Conservation (phyloP, 2,113 vertebrate species). For the Craseonycteris thonglongyai region DNA sequence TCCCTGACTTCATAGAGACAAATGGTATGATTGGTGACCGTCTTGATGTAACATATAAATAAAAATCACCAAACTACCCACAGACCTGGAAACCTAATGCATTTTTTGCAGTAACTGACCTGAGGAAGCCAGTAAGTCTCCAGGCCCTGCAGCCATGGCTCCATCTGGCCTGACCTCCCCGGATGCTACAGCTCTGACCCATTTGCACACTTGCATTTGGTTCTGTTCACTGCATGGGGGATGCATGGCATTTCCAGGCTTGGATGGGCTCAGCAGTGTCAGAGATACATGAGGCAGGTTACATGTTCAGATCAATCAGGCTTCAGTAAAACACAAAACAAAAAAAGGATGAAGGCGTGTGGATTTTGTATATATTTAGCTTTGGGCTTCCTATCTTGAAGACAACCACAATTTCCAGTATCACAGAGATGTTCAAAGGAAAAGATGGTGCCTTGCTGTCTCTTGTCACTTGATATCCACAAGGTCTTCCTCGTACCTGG, state of each 20-base stretch:
- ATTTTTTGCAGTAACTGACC: background rate
- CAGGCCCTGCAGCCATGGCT: background rate
- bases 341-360: background rate
- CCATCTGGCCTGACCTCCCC: background rate
- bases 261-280: background rate
- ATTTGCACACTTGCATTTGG: background rate
- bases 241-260: background rate
- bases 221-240: background rate
- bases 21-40: background rate
- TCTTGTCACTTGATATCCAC: background rate
- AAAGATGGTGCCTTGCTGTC: background rate
- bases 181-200: background rate
- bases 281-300: background rate
- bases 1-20: background rate
- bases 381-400: background rate
- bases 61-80: background rate
- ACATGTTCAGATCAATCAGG: background rate
- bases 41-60: background rate
- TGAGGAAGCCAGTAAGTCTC: background rate
- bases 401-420: background rate
- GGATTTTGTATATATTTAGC: background rate
- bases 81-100: background rate
- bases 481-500: slow-evolving; percentile 42
- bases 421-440: background rate
- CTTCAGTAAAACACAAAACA: background rate